Percentiles rank a stretch among this genome's conserved stretches.
phyloP scores from a whole-genome alignment of 2,888 invertebrate species.

The Oegoconia quadripuncta region DNA sequence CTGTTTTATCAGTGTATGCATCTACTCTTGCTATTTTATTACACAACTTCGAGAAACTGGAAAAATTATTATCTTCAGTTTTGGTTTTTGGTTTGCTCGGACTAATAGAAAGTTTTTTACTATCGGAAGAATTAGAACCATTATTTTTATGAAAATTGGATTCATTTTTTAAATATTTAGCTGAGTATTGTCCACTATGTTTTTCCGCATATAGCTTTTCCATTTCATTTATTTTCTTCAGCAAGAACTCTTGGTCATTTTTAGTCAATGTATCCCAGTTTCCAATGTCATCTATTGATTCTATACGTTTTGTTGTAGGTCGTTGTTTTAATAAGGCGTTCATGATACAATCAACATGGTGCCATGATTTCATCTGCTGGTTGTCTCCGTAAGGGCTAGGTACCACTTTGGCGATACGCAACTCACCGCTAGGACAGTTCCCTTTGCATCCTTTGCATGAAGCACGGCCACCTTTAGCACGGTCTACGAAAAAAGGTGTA shows the following conservation, averaged over 20 bases:
- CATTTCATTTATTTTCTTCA: constrained; percentile 81
- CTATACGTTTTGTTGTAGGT: constrained; percentile 89
- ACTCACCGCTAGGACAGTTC: constrained; percentile 84
- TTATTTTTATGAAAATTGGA: constrained; percentile 24
- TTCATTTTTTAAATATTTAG: constrained; percentile 59
- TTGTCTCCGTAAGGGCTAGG: constrained; percentile 87
- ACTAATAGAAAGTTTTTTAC: constrained; percentile 15
- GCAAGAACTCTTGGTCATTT: constrained; percentile 83
- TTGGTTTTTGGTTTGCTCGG: constrained; percentile 22
- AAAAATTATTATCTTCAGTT: constrained; percentile 84
- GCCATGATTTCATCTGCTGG: constrained; percentile 90
- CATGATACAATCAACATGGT: constrained; percentile 89
- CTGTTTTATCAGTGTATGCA: constrained; percentile 91
- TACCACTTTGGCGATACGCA: constrained; percentile 88
- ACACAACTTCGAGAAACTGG: constrained; percentile 88
- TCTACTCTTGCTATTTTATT: constrained; percentile 86
- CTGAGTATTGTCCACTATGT: constrained; percentile 67
- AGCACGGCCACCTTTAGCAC: constrained; percentile 89
- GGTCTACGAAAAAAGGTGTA: constrained; percentile 83
- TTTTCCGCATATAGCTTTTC: constrained; percentile 75
- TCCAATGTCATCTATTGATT: constrained; percentile 87
- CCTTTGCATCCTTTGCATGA: constrained; percentile 93
- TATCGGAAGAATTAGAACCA: constrained; percentile 11
- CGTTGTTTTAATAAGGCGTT: constrained; percentile 88
- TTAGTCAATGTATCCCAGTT: constrained; percentile 84